Base-by-base conservation (phyloP, 2,888 invertebrate genomes). In the Eristalinus aeneus region DNA sequence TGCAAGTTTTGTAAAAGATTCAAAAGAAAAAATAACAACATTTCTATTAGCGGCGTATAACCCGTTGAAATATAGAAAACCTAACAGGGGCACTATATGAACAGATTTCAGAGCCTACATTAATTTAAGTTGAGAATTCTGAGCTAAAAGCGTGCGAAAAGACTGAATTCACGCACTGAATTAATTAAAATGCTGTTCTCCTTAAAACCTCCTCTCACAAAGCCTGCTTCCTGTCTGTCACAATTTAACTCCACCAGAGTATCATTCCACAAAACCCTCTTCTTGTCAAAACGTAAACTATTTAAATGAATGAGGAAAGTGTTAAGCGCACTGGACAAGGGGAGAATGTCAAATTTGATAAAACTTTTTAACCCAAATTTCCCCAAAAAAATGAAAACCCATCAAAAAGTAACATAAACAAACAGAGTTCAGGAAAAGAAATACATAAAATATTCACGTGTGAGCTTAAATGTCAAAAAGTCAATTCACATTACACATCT, bases 391-490 rank as follows among this genome's bases (percentile, higher is more conserved):
- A 46, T 46, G 16, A 46, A 64, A 64, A 12, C 16, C 4, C 5
- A 11, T 11, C 2, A 22, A 20, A 34, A 67, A 12, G 39, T 1
- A 32, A 39, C 20, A 36, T 1, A 36, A 54, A 64, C 3, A 36
- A 27, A 36, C n/a, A 31, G 32, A 31, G 20, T 39, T 46, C 46
- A 67, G 22, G 31, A 20, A 20, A 61, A 60, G 67, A 60, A 34
- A 34, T 16, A 39, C 34, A 82, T 86, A 86, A 82, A 82, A 77
- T 86, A 86, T 82, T 82, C 82, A 86, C 71, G 86, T 86, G 86
- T 86, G 77, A 74, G 86, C 78, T 86, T 86, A 86, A 82, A 85
- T 78, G 86, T 86, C 86, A 82, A 86, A 86, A 86, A 86, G 86
- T 82, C 86, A 86, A 86, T 86, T 86, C 82, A 86, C 86, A 86